Evolutionary conservation across 2,888 invertebrate genomes (phyloP).

Genomic region (Lydus trimaculatus): DNA sequence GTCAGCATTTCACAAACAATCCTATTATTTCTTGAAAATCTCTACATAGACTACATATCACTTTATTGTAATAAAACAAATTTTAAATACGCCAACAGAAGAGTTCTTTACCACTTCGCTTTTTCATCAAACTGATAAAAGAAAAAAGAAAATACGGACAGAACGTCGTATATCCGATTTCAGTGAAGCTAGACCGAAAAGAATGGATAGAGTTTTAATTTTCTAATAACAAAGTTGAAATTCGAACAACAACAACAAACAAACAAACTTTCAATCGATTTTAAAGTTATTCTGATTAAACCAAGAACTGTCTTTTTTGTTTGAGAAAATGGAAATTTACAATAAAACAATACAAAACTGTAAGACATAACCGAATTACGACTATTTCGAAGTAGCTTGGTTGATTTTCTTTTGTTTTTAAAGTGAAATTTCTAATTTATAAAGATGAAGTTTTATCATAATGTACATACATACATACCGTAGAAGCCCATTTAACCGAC

Average conservation of each 20-base stretch:
- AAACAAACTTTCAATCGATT: neutral
- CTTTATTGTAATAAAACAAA: neutral
- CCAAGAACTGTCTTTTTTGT: neutral
- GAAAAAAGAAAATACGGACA: no score
- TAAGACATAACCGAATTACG: no score
- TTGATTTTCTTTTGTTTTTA: neutral
- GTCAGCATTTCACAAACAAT: slow-evolving; percentile 1
- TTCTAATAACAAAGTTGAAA: neutral
- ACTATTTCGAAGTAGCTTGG: no score
- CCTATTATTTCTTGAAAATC: neutral
- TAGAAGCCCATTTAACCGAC: no score
- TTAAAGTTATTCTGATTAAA: neutral
- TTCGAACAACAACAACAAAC: neutral
- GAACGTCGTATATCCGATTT: neutral
- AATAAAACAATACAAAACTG: neutral
- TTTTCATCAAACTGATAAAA: no score
- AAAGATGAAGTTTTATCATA: neutral
- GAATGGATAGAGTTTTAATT: neutral
- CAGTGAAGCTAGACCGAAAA: neutral
- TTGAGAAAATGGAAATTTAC: neutral
- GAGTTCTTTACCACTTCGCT: neutral
- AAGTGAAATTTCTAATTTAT: neutral
- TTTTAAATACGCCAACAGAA: neutral
- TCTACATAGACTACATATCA: no score
- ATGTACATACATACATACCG: no score